Conservation (phyloP, 1,140 invertebrate genomes). For the Frieseomelitta varia region DNA sequence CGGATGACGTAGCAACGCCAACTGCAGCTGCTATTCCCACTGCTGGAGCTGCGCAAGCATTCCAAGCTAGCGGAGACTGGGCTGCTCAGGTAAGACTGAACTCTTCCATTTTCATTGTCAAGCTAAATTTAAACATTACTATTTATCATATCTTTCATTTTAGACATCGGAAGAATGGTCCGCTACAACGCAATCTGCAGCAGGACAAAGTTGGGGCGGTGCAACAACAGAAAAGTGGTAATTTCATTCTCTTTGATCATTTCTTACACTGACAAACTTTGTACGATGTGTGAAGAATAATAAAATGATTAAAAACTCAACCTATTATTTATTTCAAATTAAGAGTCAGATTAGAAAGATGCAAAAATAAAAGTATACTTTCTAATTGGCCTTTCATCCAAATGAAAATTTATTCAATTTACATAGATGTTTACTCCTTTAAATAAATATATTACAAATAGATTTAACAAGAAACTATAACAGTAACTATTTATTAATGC, state of each 20-base stretch:
- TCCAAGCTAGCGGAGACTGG: constrained; percentile 83
- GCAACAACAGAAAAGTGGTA: constrained; percentile 69
- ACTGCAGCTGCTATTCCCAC: constrained; percentile 67
- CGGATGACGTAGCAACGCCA: constrained; percentile 76
- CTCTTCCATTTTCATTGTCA: background rate
- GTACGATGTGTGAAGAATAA: constrained; percentile 62
- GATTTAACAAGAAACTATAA: too few relatives aligned
- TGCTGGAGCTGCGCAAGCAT: constrained; percentile 61
- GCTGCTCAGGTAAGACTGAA: constrained; percentile 61
- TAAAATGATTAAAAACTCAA: background rate
- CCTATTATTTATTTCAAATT: background rate
- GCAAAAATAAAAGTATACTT: background rate
- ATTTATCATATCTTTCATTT: constrained; percentile 1
- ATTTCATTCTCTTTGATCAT: constrained; percentile 50
- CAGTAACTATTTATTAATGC: too few relatives aligned
- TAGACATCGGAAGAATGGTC: constrained; percentile 76
- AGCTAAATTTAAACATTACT: background rate
- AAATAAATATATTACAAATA: too few relatives aligned
- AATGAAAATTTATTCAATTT: too few relatives aligned
- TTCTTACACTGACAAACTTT: constrained; percentile 48
- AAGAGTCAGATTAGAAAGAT: background rate
- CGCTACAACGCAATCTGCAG: constrained; percentile 52
- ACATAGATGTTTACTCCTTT: too few relatives aligned
- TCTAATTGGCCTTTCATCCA: background rate
- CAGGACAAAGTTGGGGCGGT: constrained; percentile 77